Percentiles rank a stretch among this genome's conserved stretches.
Evolutionary conservation across 2,888 invertebrate genomes (phyloP).

Genomic region (Meta bourneti): DNA sequence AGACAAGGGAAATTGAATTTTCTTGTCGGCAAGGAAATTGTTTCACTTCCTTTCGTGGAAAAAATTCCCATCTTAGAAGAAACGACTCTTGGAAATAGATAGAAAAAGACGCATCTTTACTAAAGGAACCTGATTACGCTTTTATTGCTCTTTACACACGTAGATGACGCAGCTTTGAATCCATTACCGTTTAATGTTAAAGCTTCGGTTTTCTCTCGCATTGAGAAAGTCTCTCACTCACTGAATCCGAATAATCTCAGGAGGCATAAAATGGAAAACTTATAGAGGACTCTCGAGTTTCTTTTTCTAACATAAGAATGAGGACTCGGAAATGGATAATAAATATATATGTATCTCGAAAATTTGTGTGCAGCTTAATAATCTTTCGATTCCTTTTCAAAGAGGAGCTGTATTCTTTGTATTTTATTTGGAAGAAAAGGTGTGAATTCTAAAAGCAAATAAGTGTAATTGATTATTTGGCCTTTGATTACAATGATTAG

Average conservation of each 20-base stretch:
- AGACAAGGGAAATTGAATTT: conserved; percentile 34
- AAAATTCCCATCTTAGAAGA: neutral
- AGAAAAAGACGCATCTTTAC: conserved; percentile 15
- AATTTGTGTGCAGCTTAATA: neutral
- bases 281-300: neutral
- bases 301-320: neutral
- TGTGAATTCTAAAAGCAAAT: neutral
- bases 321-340: neutral
- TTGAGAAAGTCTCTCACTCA: neutral
- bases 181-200: conserved; percentile 18
- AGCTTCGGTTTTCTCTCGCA: neutral
- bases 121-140: conserved; percentile 13
- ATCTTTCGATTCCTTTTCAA: neutral
- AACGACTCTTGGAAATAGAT: neutral
- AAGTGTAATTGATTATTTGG: neutral
- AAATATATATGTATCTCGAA: neutral
- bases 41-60: conserved; percentile 1
- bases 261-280: conserved; percentile 15
- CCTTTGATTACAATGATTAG: neutral
- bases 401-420: neutral
- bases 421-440: neutral
- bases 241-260: conserved; percentile 19
- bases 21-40: conserved; percentile 30
- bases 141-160: conserved; percentile 38
- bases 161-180: conserved; percentile 36